phyloP scores from a whole-genome alignment of 2,113 vertebrate genomes.

The Suricata suricatta region DNA sequence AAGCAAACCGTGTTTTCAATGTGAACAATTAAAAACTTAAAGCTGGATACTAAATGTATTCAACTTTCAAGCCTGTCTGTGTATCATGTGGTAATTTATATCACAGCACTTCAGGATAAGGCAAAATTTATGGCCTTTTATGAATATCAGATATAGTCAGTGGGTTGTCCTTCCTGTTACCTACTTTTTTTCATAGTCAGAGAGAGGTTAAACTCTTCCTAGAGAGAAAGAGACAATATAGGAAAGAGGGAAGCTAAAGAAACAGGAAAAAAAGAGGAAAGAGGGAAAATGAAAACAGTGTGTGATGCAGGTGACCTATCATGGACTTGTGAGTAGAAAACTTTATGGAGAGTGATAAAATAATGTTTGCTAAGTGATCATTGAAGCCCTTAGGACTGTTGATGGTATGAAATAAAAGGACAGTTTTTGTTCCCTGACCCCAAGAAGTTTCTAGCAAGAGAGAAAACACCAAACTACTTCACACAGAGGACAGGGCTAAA shows the following conservation, averaged over 20 bases:
- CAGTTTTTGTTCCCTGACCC: neutral
- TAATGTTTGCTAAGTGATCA: neutral
- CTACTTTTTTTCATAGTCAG: neutral
- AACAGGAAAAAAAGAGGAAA: neutral
- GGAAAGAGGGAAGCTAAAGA: neutral
- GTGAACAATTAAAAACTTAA: constrained; percentile 58
- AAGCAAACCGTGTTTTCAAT: constrained; percentile 40
- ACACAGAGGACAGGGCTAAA: neutral
- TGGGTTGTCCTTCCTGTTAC: neutral
- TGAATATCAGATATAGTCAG: constrained; percentile 16
- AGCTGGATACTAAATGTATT: constrained; percentile 35
- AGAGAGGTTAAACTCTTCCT: neutral
- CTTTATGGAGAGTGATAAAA: neutral
- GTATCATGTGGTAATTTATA: constrained; percentile 39
- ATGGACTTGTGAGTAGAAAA: neutral
- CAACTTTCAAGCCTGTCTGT: constrained; percentile 41
- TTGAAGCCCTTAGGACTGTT: neutral
- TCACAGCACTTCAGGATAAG: constrained; percentile 62
- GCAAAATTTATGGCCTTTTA: constrained; percentile 28
- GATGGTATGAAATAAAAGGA: neutral
- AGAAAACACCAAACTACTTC: neutral
- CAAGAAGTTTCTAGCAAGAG: neutral
- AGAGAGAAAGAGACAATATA: neutral
- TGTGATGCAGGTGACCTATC: neutral
- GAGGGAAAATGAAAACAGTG: neutral